Evolutionary conservation across 2,797 vertebrate genomes (phyloP), one percentile per base, ranked within the genome.

Genomic region (Trematomus bernacchii): DNA sequence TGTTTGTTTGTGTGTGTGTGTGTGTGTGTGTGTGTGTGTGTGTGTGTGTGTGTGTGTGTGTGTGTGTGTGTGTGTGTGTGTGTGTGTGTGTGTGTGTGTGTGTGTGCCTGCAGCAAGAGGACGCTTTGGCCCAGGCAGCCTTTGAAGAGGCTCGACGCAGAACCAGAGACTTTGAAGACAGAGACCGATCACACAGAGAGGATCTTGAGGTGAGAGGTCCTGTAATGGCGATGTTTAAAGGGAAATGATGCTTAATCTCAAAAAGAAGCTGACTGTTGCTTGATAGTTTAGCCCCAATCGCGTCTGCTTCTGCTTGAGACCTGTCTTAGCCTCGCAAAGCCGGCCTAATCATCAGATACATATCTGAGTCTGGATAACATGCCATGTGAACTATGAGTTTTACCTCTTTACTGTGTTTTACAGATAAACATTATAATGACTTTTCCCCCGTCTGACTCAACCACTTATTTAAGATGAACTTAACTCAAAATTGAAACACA

Each of bases 161-260:
- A 92, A 98, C 97, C 77, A 96, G 98, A 59, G 98, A 99, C 65
- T 99, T 99, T 73, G 98, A 99, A 83, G 98, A 99, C 84, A 95
- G 98, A 95, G 98, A 99, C 91, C 94, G 98, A 90, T 98, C 98
- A 86, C 98, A 99, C 94, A 96, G 97, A 88, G 98, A 99, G 93
- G 97, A 99, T 93, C 94, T 99, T 88, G 98, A 99, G 98, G 98
- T 99, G 96, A 97, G 97, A 73, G 54, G 21, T 11, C 47, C 33
- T 33, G 23, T 13, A 3, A 18, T 21, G n/a, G 1, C 43, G 15
- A 11, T 40, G 2, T 60, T 71, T 13, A 23, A 57, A 7, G 44
- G 11, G 12, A 2, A 21, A 8, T 43, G 11, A 6, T 44, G 44
- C 50, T 53, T 33, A 40, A 19, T 71, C 50, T 37, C 2, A 53